phyloP scores from a whole-genome alignment of 2,113 vertebrate genomes.

The Varanus komodoensis region DNA sequence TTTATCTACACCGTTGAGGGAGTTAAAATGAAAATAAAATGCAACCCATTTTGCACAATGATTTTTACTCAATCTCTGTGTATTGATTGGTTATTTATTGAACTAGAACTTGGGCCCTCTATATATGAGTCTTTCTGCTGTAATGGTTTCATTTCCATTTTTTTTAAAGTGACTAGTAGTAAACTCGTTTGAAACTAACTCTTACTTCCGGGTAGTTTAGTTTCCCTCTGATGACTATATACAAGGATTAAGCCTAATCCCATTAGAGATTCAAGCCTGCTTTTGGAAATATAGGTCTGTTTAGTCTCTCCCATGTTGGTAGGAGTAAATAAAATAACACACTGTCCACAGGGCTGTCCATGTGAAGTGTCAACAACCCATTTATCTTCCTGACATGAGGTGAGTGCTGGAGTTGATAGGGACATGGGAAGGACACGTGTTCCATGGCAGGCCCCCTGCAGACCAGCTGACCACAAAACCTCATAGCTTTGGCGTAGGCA shows the following conservation, averaged over 20 bases:
- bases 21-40: neutral
- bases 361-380: neutral
- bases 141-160: neutral
- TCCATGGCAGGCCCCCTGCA: neutral
- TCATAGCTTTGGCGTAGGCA: neutral
- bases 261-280: conserved; percentile 20
- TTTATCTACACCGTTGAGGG: neutral
- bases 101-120: neutral
- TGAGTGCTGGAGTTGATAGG: neutral
- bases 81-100: neutral
- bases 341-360: neutral
- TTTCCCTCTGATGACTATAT: neutral
- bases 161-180: neutral
- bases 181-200: neutral
- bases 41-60: neutral
- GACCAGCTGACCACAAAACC: neutral
- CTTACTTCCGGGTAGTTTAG: neutral
- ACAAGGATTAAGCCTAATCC: neutral
- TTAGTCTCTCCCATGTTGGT: conserved; percentile 17
- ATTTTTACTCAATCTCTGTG: neutral
- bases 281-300: neutral
- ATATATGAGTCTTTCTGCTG: neutral
- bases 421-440: neutral
- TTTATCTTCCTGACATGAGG: neutral
- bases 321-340: neutral